phyloP scores from a whole-genome alignment of 2,888 invertebrate species.

The Coenonympha glycerion region DNA sequence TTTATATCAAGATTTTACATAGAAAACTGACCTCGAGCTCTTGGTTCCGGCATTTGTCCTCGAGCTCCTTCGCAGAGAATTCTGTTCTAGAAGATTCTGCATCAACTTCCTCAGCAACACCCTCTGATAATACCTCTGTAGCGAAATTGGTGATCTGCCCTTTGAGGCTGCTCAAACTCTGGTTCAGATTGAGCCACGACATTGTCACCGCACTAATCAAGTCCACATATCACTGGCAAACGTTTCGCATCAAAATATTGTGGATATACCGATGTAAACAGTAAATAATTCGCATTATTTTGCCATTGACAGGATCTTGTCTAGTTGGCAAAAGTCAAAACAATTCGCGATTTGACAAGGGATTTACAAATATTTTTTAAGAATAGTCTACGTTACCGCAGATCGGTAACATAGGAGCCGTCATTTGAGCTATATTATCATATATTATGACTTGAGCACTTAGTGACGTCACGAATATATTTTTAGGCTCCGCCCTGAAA shows the following conservation, averaged over 20 bases:
- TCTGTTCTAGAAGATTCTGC: slow-evolving; percentile 38
- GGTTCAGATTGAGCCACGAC: slow-evolving; percentile 82
- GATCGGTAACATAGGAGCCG: too few relatives aligned
- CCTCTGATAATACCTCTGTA: slow-evolving; percentile 90
- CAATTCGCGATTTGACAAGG: slow-evolving; percentile 40
- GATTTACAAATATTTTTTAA: background rate
- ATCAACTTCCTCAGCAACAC: slow-evolving; percentile 68
- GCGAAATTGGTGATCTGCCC: slow-evolving; percentile 93
- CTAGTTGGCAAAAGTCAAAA: slow-evolving; percentile 77
- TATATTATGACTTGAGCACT: too few relatives aligned
- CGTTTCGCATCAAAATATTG: slow-evolving; percentile 38
- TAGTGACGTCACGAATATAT: too few relatives aligned
- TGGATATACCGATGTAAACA: slow-evolving; percentile 53
- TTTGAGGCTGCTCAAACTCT: slow-evolving; percentile 82
- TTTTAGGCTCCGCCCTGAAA: too few relatives aligned
- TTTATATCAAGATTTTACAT: slow-evolving; percentile 5
- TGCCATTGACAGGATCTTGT: slow-evolving; percentile 63
- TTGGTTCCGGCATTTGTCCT: slow-evolving; percentile 74
- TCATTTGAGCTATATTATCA: too few relatives aligned
- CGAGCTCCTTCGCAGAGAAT: slow-evolving; percentile 65
- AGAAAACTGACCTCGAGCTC: slow-evolving; percentile 73
- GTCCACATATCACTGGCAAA: slow-evolving; percentile 51
- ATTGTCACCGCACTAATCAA: slow-evolving; percentile 52
- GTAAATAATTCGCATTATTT: slow-evolving; percentile 69
- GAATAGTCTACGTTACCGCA: too few relatives aligned